A percentile compares a stretch with the other conserved stretches of the same genome.
Evolutionary conservation across 2,888 invertebrate genomes (phyloP).

Genomic region (Listrodromus nycthemerus): DNA sequence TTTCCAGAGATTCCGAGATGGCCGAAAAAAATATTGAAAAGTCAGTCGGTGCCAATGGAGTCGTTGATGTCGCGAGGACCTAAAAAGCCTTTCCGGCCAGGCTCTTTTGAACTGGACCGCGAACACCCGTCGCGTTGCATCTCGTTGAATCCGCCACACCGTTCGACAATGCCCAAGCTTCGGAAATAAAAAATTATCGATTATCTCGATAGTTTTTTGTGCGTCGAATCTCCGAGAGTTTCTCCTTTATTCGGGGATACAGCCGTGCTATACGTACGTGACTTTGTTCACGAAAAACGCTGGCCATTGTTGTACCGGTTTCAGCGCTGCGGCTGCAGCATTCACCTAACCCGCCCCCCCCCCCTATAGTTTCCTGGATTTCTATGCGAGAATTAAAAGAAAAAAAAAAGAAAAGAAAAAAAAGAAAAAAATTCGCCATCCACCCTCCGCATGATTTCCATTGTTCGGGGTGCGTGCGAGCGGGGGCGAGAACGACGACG

Average conservation of each 20-base stretch:
- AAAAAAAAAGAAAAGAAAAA: slow-evolving; percentile 17
- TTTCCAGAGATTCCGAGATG: no score
- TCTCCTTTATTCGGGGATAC: slow-evolving; percentile 19
- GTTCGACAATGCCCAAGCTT: background rate
- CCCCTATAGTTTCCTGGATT: slow-evolving; percentile 48
- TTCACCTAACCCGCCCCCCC: no score
- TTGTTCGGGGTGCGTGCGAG: slow-evolving; percentile 46
- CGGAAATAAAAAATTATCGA: background rate
- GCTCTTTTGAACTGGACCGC: no score
- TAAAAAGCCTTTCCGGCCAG: no score
- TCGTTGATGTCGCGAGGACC: no score
- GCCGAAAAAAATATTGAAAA: no score
- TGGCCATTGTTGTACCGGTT: slow-evolving; percentile 51
- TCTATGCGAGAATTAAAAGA: slow-evolving; percentile 44
- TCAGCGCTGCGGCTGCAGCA: slow-evolving; percentile 13
- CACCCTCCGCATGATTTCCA: slow-evolving; percentile 22
- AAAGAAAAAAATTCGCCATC: background rate
- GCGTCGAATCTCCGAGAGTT: slow-evolving; percentile 26
- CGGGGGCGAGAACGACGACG: slow-evolving; percentile 34
- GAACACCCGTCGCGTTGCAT: background rate
- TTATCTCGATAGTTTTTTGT: slow-evolving; percentile 7
- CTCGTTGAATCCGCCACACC: background rate
- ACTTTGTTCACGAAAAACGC: slow-evolving; percentile 14
- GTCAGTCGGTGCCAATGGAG: no score
- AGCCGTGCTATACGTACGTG: background rate